Percentiles rank a stretch among this genome's conserved stretches.
phyloP scores from a whole-genome alignment of 2,797 vertebrate species.

The Diplodus puntazzo region DNA sequence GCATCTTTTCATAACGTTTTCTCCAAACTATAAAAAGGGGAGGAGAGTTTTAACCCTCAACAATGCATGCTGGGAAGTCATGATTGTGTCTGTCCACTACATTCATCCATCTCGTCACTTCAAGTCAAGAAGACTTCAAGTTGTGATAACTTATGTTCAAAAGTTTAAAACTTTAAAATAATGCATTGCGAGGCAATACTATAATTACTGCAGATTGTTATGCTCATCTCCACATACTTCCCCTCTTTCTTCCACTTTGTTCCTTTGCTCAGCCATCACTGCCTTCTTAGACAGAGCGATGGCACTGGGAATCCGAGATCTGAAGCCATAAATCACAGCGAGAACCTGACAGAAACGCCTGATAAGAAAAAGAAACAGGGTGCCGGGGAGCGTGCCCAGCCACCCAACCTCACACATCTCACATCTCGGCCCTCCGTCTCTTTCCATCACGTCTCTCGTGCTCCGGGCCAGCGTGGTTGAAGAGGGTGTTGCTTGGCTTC shows the following conservation, averaged over 20 bases:
- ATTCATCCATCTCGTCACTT: no score
- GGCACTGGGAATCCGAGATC: constrained; percentile 34
- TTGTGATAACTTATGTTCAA: no score
- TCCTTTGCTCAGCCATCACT: constrained; percentile 16
- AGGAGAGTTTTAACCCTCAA: no score
- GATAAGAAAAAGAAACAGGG: constrained; percentile 61
- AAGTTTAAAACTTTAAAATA: no score
- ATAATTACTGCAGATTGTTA: background rate
- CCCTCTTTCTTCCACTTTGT: background rate
- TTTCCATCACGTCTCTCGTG: constrained; percentile 43
- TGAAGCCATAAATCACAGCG: constrained; percentile 61
- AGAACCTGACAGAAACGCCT: constrained; percentile 62
- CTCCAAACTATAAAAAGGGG: no score
- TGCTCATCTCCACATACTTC: background rate
- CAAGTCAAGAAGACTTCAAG: no score
- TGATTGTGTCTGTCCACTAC: no score
- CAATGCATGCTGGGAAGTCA: no score
- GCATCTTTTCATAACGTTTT: no score
- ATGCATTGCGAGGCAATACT: no score
- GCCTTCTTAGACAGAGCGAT: constrained; percentile 1
- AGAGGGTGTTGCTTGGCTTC: constrained; percentile 74
- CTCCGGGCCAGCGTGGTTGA: constrained; percentile 45
- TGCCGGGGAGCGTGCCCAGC: constrained; percentile 60
- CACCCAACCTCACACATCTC: constrained; percentile 52
- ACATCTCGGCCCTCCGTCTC: constrained; percentile 33